Conservation (phyloP, 1,140 invertebrate genomes). For the Drosophila murphyi region DNA sequence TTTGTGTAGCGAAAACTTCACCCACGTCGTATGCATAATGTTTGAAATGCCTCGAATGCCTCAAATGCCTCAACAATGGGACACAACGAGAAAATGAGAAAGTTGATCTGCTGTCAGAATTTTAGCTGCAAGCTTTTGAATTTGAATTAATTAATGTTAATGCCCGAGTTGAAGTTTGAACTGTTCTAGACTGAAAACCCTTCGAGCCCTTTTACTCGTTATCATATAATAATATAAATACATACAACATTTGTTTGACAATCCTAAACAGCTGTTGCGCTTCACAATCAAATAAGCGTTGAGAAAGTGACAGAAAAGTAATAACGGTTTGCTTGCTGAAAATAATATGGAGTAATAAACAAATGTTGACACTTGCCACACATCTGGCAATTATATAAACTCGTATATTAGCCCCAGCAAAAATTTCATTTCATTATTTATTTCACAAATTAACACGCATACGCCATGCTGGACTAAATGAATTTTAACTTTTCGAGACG, state of each 20-base stretch:
- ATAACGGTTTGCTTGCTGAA: slow-evolving; percentile 11
- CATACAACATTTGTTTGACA: background rate
- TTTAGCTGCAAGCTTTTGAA: background rate
- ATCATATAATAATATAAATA: no score
- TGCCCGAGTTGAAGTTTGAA: background rate
- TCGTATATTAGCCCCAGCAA: slow-evolving; percentile 15
- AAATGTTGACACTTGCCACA: slow-evolving; percentile 42
- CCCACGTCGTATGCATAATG: slow-evolving; percentile 35
- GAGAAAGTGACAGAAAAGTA: slow-evolving; percentile 20
- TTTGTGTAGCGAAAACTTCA: slow-evolving; percentile 8
- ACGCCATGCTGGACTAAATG: slow-evolving; percentile 47
- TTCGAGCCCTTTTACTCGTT: no score
- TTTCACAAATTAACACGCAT: slow-evolving; percentile 52
- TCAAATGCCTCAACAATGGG: slow-evolving; percentile 31
- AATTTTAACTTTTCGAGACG: slow-evolving; percentile 24
- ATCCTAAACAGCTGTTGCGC: slow-evolving; percentile 23
- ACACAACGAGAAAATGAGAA: background rate
- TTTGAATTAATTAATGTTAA: slow-evolving; percentile 26
- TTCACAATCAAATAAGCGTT: background rate
- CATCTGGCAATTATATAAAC: slow-evolving; percentile 22
- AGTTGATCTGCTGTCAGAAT: slow-evolving; percentile 5
- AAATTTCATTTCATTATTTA: slow-evolving; percentile 55
- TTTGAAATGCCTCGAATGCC: background rate
- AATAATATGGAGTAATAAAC: slow-evolving; percentile 17
- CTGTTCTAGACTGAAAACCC: background rate